These are phyloP conservation scores for Drosophila incognita DNA, from an alignment of 2,888 invertebrate species.

Conservation along the genomic window DNA sequence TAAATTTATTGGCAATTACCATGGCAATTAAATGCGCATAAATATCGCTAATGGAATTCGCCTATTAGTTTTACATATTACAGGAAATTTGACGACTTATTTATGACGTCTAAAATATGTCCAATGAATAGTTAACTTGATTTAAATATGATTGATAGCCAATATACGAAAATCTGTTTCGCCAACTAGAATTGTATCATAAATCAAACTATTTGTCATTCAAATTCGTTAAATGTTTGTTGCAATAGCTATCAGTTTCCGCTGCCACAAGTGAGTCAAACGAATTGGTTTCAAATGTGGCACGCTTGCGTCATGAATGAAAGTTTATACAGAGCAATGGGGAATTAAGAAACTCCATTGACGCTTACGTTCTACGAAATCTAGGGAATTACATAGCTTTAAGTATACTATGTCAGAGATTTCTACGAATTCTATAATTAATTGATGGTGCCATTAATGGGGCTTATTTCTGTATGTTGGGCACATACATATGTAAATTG, in stretches of 20 bases:
- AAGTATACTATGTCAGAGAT: neutral
- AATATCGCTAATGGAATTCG: constrained; percentile 64
- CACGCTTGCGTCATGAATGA: constrained; percentile 29
- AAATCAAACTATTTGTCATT: constrained; percentile 47
- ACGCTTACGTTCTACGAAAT: constrained; percentile 6
- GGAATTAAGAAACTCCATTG: constrained; percentile 12
- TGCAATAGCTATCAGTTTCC: constrained; percentile 26
- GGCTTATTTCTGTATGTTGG: neutral
- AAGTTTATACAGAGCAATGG: constrained; percentile 16
- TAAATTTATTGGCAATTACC: constrained; percentile 67
- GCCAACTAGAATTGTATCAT: neutral
- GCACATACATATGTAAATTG: neutral
- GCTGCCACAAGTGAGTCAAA: constrained; percentile 20
- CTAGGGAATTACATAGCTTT: neutral
- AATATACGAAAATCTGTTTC: neutral
- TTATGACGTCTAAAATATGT: constrained; percentile 2
- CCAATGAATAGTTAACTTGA: neutral
- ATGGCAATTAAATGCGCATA: constrained; percentile 65
- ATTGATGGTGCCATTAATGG: constrained; percentile 1
- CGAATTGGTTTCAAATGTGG: constrained; percentile 39
- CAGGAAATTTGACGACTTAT: constrained; percentile 30
- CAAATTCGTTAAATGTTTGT: constrained; percentile 39
- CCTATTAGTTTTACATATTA: constrained; percentile 17
- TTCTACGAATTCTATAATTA: neutral
- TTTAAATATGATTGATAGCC: constrained; percentile 9